Base-by-base conservation (phyloP, 2,797 vertebrate species). In the Galago senegalensis region DNA sequence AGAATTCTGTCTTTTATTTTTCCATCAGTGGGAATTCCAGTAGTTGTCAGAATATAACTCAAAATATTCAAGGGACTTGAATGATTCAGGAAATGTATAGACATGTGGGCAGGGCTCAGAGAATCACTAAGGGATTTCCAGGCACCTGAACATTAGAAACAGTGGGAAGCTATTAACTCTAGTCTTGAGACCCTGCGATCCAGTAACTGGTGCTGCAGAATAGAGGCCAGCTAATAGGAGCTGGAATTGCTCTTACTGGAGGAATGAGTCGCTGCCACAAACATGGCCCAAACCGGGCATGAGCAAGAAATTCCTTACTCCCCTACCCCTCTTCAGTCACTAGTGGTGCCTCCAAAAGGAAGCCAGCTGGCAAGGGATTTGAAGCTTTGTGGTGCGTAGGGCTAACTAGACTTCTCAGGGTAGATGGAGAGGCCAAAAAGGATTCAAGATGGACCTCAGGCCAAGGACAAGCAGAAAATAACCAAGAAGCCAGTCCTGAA, bases 51-150 rank as follows among this genome's bases (percentile, higher is more conserved):
- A 61, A 88, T 60, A 3, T 0, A 85, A 43, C 43, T 86, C 58
- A 94, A 83, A 93, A 67, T 23, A 67, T 34, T 94, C 49, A 81
- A 91, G 61, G 85, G n/a, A 87, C 14, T 84, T 87, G 37, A 95
- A 75, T 83, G 23, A 91, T 65, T 89, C 27, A 29, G 13, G 70
- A 88, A 70, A 7, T 5, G 4, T 23, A 31, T 1, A 67, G 29
- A 65, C 17, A 5, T 29, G 5, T 29, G 13, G 61, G 5, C n/a
- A 84, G 9, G 21, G 1, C 53, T 87, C 20, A 77, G 56, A 40
- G 18, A 90, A 63, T 40, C 46, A 37, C 7, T 3, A 6, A 49
- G 21, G 18, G 49, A 34, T 77, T 17, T 61, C 20, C 53, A 82
- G 25, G 23, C 3, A 61, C 27, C 23, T 63, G 7, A 56, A 82